phyloP scores from a whole-genome alignment of 2,888 invertebrate genomes.

The Polyommatus iphigenia region DNA sequence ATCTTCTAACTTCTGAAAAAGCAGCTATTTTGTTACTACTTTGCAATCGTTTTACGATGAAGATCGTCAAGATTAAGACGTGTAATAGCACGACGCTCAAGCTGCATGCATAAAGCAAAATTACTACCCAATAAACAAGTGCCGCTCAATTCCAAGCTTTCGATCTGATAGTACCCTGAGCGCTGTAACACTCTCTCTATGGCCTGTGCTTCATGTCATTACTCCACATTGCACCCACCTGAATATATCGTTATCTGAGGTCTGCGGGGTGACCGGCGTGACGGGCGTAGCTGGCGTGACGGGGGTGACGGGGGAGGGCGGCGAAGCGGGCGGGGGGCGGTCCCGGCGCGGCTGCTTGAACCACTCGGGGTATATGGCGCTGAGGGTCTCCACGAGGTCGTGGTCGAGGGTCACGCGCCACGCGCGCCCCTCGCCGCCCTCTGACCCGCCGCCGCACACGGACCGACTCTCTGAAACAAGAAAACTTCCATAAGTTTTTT shows the following conservation, averaged over 20 bases:
- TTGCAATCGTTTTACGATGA: too few relatives aligned
- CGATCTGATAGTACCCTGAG: too few relatives aligned
- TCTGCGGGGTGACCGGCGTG: conserved; percentile 54
- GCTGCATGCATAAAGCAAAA: too few relatives aligned
- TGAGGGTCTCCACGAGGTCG: conserved; percentile 94
- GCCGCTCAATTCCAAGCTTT: too few relatives aligned
- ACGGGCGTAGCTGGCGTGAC: conserved; percentile 59
- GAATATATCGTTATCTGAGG: conserved; percentile 69
- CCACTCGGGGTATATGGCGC: conserved; percentile 96
- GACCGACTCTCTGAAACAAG: conserved; percentile 85
- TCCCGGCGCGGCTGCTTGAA: conserved; percentile 83
- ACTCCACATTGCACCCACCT: conserved; percentile 52
- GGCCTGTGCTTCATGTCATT: too few relatives aligned
- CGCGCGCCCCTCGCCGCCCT: conserved; percentile 84
- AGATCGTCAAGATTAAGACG: too few relatives aligned
- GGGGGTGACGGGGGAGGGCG: conserved; percentile 60
- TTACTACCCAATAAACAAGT: too few relatives aligned
- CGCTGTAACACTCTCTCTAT: too few relatives aligned
- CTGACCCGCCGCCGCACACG: conserved; percentile 87
- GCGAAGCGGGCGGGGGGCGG: conserved; percentile 62
- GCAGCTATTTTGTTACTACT: too few relatives aligned
- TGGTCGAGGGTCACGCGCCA: conserved; percentile 96
- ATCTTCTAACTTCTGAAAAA: too few relatives aligned
- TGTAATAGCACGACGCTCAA: too few relatives aligned
- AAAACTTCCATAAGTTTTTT: neutral